Base-by-base conservation (phyloP, 2,888 invertebrate genomes). In the Aromia moschata region DNA sequence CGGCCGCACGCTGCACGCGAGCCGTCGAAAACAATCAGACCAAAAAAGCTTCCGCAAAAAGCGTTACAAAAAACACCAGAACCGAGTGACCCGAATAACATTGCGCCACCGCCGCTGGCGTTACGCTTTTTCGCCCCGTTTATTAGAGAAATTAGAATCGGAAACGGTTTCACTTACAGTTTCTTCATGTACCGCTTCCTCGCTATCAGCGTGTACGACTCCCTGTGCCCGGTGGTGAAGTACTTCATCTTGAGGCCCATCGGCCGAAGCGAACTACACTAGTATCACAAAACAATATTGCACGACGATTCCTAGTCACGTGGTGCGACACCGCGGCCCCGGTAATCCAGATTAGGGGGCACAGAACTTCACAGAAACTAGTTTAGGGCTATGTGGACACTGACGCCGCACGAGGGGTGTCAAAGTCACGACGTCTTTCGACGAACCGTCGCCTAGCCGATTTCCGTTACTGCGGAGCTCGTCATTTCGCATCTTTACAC, bases 141-240 rank as follows among this genome's bases (percentile, higher is more conserved):
- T 38, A 25, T 38, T 38, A 49, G n/a, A n/a, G 49, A 38, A 49
- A 49, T 49, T 49, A 49, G 49, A n/a, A n/a, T n/a, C n/a, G n/a
- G n/a, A n/a, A 15, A 51, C 15, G 33, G 15, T 40, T 51, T 60
- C 83, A 86, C 87, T 83, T 85, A 87, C 87, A 86, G 77, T 78
- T 87, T 87, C 84, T 87, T 87, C 85, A 87, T 86, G 81, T 87
- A 80, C 81, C 86, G 83, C 78, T 86, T 83, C 79, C 86, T 84
- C 56, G 86, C 85, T 56, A 86, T 84, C 68, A 87, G 80, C 14
- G 86, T 85, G 77, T 87, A 87, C 44, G 86, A 83, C 81, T 87
- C 87, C 76, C 86, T 85, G 77, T 85, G 81, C 59, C 81, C 81
- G 14, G 79, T 77, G 75, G 85, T 84, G 82, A 86, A 84, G 81